phyloP scores from a whole-genome alignment of 2,797 vertebrate species.

The Lithobates sylvaticus region DNA sequence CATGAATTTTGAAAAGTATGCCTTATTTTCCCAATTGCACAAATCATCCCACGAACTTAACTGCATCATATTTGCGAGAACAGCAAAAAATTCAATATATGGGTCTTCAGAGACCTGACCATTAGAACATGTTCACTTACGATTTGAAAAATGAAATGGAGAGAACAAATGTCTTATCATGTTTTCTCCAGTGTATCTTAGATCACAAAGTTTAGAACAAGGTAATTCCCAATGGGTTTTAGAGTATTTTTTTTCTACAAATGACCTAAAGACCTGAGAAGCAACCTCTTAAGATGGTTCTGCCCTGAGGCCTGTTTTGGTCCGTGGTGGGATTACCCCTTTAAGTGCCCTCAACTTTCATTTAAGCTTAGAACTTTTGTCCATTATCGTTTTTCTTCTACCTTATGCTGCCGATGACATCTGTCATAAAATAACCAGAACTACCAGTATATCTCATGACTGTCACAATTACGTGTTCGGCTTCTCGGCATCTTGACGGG shows the following conservation, averaged over 20 bases:
- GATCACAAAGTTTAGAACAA: conserved; percentile 12
- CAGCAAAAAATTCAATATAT: conserved; percentile 9
- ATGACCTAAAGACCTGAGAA: conserved; percentile 7
- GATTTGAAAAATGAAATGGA: conserved; percentile 7
- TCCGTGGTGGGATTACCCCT: conserved; percentile 8
- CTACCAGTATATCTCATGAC: conserved; percentile 12
- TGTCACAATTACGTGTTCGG: neutral
- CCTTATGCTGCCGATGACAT: conserved; percentile 28
- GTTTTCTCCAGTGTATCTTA: conserved; percentile 25
- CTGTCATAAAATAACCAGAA: conserved; percentile 35
- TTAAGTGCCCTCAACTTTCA: conserved; percentile 18
- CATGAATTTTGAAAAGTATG: neutral
- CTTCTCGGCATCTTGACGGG: neutral
- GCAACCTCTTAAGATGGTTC: conserved; percentile 19
- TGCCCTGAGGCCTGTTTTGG: conserved; percentile 8
- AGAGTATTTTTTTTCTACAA: conserved; percentile 5
- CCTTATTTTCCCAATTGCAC: conserved; percentile 1
- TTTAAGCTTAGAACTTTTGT: conserved; percentile 7
- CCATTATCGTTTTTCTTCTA: conserved; percentile 22
- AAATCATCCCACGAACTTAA: neutral
- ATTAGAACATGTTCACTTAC: conserved; percentile 4
- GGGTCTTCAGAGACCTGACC: neutral
- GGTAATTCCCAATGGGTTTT: neutral
- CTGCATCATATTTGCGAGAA: neutral
- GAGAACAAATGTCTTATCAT: conserved; percentile 18